Percentiles rank a stretch among this genome's conserved stretches.
These are phyloP conservation scores for Hippocampus guttulatus DNA, from an alignment of 2,113 vertebrate species.

Conservation along the genomic window DNA sequence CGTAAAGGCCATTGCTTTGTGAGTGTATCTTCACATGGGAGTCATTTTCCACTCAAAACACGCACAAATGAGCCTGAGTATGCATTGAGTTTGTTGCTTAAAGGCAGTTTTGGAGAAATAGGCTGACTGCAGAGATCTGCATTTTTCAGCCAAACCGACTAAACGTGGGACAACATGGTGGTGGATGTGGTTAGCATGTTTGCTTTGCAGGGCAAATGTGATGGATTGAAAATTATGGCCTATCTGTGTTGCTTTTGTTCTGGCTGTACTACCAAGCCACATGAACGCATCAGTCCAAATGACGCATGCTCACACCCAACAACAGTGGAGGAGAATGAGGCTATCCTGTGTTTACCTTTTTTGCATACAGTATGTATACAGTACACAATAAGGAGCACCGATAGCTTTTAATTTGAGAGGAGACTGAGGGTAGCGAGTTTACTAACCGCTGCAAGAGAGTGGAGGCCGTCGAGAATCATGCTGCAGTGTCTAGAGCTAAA, in stretches of 20 bases:
- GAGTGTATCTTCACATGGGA: slow-evolving; percentile 64
- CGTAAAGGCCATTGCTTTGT: slow-evolving; percentile 63
- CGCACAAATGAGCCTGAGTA: slow-evolving; percentile 47
- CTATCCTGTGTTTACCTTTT: background rate
- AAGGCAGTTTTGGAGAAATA: slow-evolving; percentile 13
- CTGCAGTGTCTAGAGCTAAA: background rate
- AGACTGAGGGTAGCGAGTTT: background rate
- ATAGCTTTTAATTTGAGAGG: background rate
- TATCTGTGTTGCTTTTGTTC: background rate
- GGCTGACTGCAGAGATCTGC: slow-evolving; percentile 34
- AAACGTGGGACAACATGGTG: slow-evolving; percentile 19
- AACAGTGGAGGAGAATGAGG: background rate
- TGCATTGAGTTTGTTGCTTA: slow-evolving; percentile 36
- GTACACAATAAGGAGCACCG: background rate
- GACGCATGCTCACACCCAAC: background rate
- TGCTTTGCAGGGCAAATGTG: background rate
- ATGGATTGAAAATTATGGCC: background rate
- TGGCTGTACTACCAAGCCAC: background rate
- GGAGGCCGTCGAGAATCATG: background rate
- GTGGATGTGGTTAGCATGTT: background rate
- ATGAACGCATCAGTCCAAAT: background rate
- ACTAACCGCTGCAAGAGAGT: background rate
- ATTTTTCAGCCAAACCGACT: slow-evolving; percentile 26
- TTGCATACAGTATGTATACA: background rate
- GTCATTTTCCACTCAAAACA: slow-evolving; percentile 47